These are phyloP conservation scores for Allygus modestus DNA, from an alignment of 2,888 invertebrate species.

Conservation along the genomic window DNA sequence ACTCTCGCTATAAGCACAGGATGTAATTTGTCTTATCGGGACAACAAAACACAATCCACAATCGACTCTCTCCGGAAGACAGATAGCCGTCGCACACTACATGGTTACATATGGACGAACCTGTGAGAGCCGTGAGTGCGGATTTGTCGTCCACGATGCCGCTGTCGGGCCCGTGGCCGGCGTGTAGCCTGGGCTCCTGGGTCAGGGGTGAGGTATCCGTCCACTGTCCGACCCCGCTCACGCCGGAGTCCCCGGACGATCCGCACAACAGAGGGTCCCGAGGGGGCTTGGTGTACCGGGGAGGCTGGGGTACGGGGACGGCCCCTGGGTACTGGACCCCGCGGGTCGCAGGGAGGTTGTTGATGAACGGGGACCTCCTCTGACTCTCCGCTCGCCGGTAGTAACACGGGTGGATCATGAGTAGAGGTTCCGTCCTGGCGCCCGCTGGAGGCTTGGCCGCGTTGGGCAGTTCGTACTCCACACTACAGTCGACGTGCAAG, in stretches of 20 bases:
- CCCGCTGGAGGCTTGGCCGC: conserved; percentile 92
- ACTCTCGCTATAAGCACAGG: neutral
- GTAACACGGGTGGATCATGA: conserved; percentile 94
- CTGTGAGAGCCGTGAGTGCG: conserved; percentile 53
- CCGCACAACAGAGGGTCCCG: conserved; percentile 59
- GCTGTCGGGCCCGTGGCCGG: conserved; percentile 59
- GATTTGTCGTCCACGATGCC: conserved; percentile 58
- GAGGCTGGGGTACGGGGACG: conserved; percentile 16
- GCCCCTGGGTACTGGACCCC: conserved; percentile 3
- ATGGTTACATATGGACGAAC: no score
- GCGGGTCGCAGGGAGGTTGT: conserved; percentile 84
- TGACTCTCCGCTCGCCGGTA: conserved; percentile 92
- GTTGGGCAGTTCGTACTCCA: conserved; percentile 93
- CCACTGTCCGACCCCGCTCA: conserved; percentile 56
- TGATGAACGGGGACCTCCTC: conserved; percentile 89
- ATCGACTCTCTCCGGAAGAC: no score
- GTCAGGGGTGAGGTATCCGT: conserved; percentile 49
- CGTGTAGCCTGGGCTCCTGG: conserved; percentile 45
- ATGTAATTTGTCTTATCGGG: conserved; percentile 8
- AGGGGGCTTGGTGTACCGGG: conserved; percentile 41
- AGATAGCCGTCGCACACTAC: no score
- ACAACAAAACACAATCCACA: neutral
- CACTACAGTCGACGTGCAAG: conserved; percentile 93
- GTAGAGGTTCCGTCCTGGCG: conserved; percentile 88
- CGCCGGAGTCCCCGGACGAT: conserved; percentile 57